Conservation (phyloP, 2,113 vertebrate genomes). For the Trematomus loennbergii region DNA sequence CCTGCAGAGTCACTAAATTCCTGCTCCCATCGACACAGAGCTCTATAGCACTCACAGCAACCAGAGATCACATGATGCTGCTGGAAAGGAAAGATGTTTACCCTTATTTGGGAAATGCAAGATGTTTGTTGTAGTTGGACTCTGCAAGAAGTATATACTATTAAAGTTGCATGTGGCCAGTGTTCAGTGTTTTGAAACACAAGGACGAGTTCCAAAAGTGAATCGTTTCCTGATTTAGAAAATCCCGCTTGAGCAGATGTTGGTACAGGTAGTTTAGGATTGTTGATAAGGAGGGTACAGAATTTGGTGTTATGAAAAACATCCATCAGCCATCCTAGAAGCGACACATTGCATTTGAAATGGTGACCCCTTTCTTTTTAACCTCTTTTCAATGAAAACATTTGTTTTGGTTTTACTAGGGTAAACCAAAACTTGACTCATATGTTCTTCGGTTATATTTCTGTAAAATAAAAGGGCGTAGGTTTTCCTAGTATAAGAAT, state of each 20-base stretch:
- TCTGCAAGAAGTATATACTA: conserved; percentile 1
- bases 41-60: conserved; percentile 45
- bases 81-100: conserved; percentile 44
- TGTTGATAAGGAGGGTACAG: background rate
- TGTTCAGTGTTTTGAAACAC: conserved; percentile 2
- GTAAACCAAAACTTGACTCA: no score
- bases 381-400: background rate
- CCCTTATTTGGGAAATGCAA: conserved; percentile 41
- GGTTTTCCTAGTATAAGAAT: background rate
- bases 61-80: conserved; percentile 47
- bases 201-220: background rate
- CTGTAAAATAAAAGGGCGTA: background rate
- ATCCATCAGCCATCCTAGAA: background rate
- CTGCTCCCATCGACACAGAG: conserved; percentile 73
- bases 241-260: background rate
- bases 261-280: no score
- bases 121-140: conserved; percentile 30
- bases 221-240: background rate
- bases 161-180: conserved; percentile 8
- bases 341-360: background rate
- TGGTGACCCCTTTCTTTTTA: background rate
- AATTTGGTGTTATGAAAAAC: background rate
- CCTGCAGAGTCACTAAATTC: conserved; percentile 82
- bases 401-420: background rate
- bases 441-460: background rate